Base-by-base conservation (phyloP, 2,113 vertebrate genomes). In the Psophia crepitans region DNA sequence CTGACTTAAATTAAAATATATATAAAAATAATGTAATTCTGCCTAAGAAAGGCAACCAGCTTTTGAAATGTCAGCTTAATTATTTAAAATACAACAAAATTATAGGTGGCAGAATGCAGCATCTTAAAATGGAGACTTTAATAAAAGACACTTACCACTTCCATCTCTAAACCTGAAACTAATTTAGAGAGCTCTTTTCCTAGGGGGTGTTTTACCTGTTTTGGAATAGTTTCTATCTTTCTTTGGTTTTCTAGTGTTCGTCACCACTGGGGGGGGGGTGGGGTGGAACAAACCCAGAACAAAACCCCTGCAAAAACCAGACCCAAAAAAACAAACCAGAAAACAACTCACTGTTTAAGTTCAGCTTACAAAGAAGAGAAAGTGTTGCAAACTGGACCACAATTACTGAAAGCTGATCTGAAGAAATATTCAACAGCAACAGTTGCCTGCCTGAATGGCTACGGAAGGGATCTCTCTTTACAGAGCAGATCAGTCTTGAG, bases 81-180 rank as follows among this genome's bases (percentile, higher is more conserved):
- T 93, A 94, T 90, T 91, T 86, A 75, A 96, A 93, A 90, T 46
- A 49, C 33, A 79, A n/a, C 64, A 91, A 95, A 96, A 96, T 94
- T 92, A 96, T 60, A 89, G 64, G 75, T 63, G 63, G 24, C 46
- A 80, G 83, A 80, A 41, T 41, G 18, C n/a, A 82, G 51, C 13
- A 30, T 56, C 11, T 51, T 64, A 51, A 82, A 91, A 95, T 70
- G 33, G n/a, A 17, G 75, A 64, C 20, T 35, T 86, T 95, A 95
- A 92, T 87, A 91, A 91, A 83, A 95, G 68, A 28, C 19, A 41
- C 9, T 24, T 93, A 73, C 87, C 21, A 35, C 64, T 90, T 95
- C 91, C 73, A 78, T 73, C 27, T 75, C 60, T 81, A 91, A 91
- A 39, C 74, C 32, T 70, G 68, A 70, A 91, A 92, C n/a, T 89